phyloP scores from a whole-genome alignment of 1,140 invertebrate species.

The Drosophila teissieri region DNA sequence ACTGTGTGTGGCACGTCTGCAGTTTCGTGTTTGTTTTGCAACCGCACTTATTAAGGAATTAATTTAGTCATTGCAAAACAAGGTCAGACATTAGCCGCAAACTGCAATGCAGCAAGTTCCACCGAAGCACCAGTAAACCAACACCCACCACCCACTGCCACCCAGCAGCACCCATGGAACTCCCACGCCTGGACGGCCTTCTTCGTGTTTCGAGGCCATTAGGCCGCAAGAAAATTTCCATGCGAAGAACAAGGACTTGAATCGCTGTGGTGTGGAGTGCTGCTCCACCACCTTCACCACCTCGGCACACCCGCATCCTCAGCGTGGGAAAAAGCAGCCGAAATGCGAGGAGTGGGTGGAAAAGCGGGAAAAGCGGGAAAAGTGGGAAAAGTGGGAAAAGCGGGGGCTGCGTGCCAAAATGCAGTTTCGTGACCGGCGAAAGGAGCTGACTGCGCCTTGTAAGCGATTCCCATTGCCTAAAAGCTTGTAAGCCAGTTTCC shows the following conservation, averaged over 20 bases:
- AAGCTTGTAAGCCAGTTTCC: constrained; percentile 83
- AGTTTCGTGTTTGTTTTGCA: constrained; percentile 69
- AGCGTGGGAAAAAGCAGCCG: constrained; percentile 77
- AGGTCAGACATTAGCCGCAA: constrained; percentile 83
- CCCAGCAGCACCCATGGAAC: constrained; percentile 19
- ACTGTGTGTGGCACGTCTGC: constrained; percentile 72
- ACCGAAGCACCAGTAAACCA: background rate
- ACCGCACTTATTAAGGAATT: constrained; percentile 79
- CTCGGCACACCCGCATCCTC: background rate
- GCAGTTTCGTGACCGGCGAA: constrained; percentile 70
- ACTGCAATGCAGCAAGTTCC: constrained; percentile 79
- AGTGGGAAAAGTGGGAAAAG: constrained; percentile 59
- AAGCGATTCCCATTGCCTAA: constrained; percentile 81
- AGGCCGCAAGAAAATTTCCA: constrained; percentile 73
- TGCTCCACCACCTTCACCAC: constrained; percentile 46
- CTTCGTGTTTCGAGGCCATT: constrained; percentile 73
- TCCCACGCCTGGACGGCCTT: constrained; percentile 51
- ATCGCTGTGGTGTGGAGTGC: background rate
- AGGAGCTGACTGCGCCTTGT: constrained; percentile 54
- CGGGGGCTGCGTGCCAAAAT: constrained; percentile 69
- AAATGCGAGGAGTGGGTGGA: constrained; percentile 41
- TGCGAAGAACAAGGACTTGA: constrained; percentile 45
- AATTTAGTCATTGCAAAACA: constrained; percentile 83
- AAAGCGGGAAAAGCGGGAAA: constrained; percentile 40
- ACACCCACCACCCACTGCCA: background rate